Conservation (phyloP, 2,113 vertebrate genomes). For the Megatriorchis doriae region DNA sequence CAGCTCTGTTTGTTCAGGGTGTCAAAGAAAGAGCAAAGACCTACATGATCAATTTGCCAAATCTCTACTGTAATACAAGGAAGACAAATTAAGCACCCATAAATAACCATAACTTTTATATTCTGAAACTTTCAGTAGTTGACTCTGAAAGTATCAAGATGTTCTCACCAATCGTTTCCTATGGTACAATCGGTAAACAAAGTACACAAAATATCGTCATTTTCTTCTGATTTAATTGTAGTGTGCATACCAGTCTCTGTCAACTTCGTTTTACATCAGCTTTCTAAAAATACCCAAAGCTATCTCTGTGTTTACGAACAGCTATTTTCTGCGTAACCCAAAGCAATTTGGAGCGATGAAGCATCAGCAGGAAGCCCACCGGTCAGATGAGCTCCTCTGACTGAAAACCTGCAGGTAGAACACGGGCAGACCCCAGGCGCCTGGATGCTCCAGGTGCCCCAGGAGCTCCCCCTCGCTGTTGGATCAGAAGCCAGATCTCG, state of each 20-base stretch:
- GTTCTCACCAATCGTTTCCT: not conserved
- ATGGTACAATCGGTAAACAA: rapidly evolving
- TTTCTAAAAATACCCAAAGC: rapidly evolving
- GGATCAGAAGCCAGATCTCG: not conserved
- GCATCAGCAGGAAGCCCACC: rapidly evolving
- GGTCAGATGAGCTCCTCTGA: rapidly evolving
- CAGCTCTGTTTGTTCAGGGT: not conserved
- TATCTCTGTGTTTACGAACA: rapidly evolving
- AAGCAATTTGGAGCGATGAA: rapidly evolving
- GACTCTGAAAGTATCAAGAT: not conserved
- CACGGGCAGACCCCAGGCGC: rapidly evolving
- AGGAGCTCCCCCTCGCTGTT: not conserved
- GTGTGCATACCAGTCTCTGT: rapidly evolving
- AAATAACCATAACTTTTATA: not conserved
- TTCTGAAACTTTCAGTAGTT: not conserved
- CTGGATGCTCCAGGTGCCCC: rapidly evolving
- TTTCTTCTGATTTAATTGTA: not conserved
- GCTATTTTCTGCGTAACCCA: rapidly evolving
- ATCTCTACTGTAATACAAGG: not conserved
- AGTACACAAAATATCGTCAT: rapidly evolving
- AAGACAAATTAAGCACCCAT: not conserved
- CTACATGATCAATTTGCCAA: not conserved
- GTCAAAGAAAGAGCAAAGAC: not conserved
- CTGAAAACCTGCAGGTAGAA: rapidly evolving
- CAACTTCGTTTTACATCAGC: not conserved